Base-by-base conservation (phyloP, 1,140 invertebrate species). In the Neodiprion pinetum region DNA sequence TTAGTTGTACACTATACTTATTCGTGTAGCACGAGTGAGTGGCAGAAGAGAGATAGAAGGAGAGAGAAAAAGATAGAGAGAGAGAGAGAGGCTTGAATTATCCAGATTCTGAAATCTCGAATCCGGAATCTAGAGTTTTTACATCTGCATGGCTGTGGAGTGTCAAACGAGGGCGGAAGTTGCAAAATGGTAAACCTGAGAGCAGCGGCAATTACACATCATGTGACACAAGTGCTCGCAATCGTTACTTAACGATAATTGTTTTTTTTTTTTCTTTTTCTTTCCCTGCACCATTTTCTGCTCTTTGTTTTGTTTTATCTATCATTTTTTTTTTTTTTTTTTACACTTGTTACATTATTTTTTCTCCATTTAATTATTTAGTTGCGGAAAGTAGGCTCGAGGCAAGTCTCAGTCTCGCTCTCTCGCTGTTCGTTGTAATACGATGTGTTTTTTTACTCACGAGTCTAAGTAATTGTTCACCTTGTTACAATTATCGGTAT, bases 111-210 rank as follows among this genome's bases (percentile, higher is more conserved):
- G n/a, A 17, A 17, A 61, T 61, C 53, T 61, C 11, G 53, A 61
- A 14, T 61, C 53, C 9, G 11, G 53, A 12, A 61, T 12, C 53
- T 17, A 61, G 53, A 14, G 53, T 61, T 14, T 17, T 61, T 61
- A 14, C 11, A 61, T 61, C 11, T 12, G 11, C 53, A 17, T 4
- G 53, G n/a, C 4, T 61, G 4, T 12, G 9, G 4, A 12, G 53
- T 61, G 53, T 61, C 53, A 61, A 61, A 61, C 53, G 53, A 61
- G 53, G 53, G 53, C 53, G 53, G 53, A 61, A 61, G 53, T 61
- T 61, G n/a, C n/a, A 61, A 61, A 61, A 61, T 61, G 11, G n/a
- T 9, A 61, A 61, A 61, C 11, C n/a, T 61, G 53, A 61, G n/a
- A 8, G 53, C 4, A 61, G 53, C n/a, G 28, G 28, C 28, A 61